Base-by-base conservation (phyloP, 1,140 invertebrate species). In the Eulimnadia texana region DNA sequence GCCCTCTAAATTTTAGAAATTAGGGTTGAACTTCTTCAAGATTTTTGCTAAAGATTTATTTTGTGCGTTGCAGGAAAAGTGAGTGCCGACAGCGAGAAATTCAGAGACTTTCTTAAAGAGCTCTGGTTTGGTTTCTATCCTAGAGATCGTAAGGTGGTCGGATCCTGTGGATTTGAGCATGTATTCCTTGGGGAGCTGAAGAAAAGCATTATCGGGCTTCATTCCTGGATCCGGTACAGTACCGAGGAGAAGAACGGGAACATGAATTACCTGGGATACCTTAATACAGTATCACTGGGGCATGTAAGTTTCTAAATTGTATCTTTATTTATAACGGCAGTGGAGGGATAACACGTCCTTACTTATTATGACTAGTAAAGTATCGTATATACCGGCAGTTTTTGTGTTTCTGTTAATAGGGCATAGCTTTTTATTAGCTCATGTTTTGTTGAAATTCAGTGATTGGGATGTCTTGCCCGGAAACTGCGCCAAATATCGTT, bases 171-270 rank as follows among this genome's bases (percentile, higher is more conserved):
- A 1, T 91, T 93, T 68, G 90, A 93, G 71, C 90, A 93, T 67
- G 79, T 89, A 23, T 93, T 93, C 70, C 74, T 93, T 1, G 84
- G 86, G 0, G 90, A 93, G 78, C 73, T 88, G 0, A 74, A 89
- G 0, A 81, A 82, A 67, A 73, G 79, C n/a, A 80, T 93, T 33
- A 77, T 77, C 67, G 90, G 90, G 11, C 75, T 93, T 58, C 90
- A 93, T 70, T 92, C 91, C 70, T 93, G 90, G 90, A 76, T 93
- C n/a, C 89, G 85, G 70, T 90, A 88, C 59, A 78, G 79, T 29
- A 77, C 79, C 58, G 82, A 89, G 73, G 90, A 94, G 74, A 67
- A 69, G 19, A 76, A 74, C 19, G 76, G 76, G 23, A 73, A 76
- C 54, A 80, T 81, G 0, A 83, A 91, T 71, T 93, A 93, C 71